Evolutionary conservation across 2,113 vertebrate genomes (phyloP).

Genomic region (Misgurnus anguillicaudatus): DNA sequence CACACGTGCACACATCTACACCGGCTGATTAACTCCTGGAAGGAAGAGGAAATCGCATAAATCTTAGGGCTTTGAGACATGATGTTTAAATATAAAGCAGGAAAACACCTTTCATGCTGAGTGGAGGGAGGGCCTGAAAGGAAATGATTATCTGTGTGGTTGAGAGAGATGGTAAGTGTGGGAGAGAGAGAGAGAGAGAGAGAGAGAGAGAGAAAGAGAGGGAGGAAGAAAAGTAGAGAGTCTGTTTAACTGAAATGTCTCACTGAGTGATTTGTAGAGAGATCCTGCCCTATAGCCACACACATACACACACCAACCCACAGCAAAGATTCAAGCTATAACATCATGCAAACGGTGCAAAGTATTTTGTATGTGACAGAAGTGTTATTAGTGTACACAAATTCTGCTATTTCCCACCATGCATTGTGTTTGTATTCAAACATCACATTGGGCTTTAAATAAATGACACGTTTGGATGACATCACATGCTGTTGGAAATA

Average conservation of each 20-base stretch:
- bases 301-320: slow-evolving; percentile 2
- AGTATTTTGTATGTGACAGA: no score
- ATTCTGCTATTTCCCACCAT: no score
- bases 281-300: not conserved
- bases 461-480: no score
- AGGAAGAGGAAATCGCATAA: slow-evolving; percentile 52
- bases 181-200: slow-evolving; percentile 8
- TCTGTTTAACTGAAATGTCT: slow-evolving; percentile 27
- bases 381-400: no score
- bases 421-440: no score
- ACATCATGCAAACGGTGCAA: no score
- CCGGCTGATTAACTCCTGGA: slow-evolving; percentile 35
- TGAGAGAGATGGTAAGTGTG: slow-evolving; percentile 26
- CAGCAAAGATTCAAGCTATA: not conserved
- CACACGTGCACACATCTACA: slow-evolving; percentile 22
- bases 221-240: slow-evolving; percentile 54
- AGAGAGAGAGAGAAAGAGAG: not conserved
- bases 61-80: slow-evolving; percentile 35
- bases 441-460: no score
- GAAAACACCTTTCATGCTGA: slow-evolving; percentile 42
- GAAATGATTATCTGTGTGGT: slow-evolving; percentile 38
- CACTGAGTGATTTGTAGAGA: slow-evolving; percentile 43
- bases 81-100: slow-evolving; percentile 37
- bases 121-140: slow-evolving; percentile 44
- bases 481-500: no score